Percentiles rank a stretch among this genome's conserved stretches.
These are phyloP conservation scores for Bombyx mandarina DNA, from an alignment of 1,140 invertebrate species.

Conservation along the genomic window DNA sequence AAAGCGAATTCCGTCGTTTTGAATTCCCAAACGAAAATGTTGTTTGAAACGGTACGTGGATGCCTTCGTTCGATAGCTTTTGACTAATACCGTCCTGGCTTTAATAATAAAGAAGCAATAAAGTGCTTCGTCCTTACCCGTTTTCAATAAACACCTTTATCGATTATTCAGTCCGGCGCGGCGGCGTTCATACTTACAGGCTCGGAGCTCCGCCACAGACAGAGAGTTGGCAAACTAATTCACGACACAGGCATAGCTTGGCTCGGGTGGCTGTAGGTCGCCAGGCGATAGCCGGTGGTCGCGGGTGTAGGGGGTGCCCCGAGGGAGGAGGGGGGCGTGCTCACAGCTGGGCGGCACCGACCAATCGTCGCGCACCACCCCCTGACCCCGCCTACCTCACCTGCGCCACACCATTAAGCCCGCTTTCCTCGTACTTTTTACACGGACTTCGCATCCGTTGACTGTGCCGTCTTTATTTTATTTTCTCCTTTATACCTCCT, in stretches of 20 bases:
- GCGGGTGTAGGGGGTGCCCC: constrained; percentile 26
- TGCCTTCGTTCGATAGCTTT: background rate
- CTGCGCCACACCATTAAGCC: constrained; percentile 64
- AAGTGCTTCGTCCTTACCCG: constrained; percentile 64
- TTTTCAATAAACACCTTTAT: constrained; percentile 71
- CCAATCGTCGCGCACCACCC: constrained; percentile 56
- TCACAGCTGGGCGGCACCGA: constrained; percentile 59
- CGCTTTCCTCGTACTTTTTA: constrained; percentile 62
- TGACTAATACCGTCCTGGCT: constrained; percentile 25
- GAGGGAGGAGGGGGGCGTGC: constrained; percentile 36
- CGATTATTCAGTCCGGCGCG: constrained; percentile 68
- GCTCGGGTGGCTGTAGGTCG: constrained; percentile 53
- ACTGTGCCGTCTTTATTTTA: constrained; percentile 67
- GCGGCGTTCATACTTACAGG: constrained; percentile 69
- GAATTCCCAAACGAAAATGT: background rate
- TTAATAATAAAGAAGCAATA: constrained; percentile 68
- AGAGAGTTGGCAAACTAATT: constrained; percentile 70
- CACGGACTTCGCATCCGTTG: constrained; percentile 62
- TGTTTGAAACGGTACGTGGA: background rate
- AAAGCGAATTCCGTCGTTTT: too few relatives aligned
- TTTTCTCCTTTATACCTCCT: constrained; percentile 68
- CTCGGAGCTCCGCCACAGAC: constrained; percentile 64
- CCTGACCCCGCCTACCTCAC: constrained; percentile 57
- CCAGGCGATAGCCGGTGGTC: constrained; percentile 54
- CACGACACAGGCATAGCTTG: constrained; percentile 67